Base-by-base conservation (phyloP, 2,888 invertebrate species). In the Tuberolachnus salignus region DNA sequence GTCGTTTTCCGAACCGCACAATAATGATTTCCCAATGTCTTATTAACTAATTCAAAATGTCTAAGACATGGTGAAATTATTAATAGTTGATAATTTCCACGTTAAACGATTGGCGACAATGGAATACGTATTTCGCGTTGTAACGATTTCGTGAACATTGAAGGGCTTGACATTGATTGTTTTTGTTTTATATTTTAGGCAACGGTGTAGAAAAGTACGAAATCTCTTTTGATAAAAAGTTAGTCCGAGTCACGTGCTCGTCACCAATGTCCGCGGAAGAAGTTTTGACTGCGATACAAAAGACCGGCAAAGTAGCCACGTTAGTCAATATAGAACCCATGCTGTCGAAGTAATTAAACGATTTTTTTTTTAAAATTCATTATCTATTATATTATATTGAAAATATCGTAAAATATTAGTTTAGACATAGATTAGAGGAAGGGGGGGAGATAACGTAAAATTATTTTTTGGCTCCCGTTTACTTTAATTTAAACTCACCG, bases 261-360 rank as follows among this genome's bases (percentile, higher is more conserved):
- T 69, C 53, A 11, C 53, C 67, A 11, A 26, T 69, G 53, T 51
- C 34, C 2, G 67, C 67, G n/a, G 67, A 69, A 23, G 67, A 69
- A 26, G 67, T 69, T 51, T 69, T 69, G 11, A 53, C 21, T 26
- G 67, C 67, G 11, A 69, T 69, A 69, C 67, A 69, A 51, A 69
- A 53, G n/a, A 69, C 67, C n/a, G 67, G 67, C 26, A 69, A 69
- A 69, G 10, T 69, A n/a, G 67, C 67, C 4, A 69, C 67, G 16
- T 51, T 69, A 11, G 34, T 69, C 23, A 69, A 69, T 51, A 69
- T 69, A 14, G 53, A 69, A 53, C 67, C 67, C 0, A 10, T 69
- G 51, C n/a, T 69, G 26, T 26, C 67, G 16, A 69, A 69, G 11
- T 69, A 53, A 61, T 57, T 21, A 59, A 34, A 23, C 23, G 26